Base-by-base conservation (phyloP, 2,797 vertebrate genomes). In the Sciurus carolinensis region DNA sequence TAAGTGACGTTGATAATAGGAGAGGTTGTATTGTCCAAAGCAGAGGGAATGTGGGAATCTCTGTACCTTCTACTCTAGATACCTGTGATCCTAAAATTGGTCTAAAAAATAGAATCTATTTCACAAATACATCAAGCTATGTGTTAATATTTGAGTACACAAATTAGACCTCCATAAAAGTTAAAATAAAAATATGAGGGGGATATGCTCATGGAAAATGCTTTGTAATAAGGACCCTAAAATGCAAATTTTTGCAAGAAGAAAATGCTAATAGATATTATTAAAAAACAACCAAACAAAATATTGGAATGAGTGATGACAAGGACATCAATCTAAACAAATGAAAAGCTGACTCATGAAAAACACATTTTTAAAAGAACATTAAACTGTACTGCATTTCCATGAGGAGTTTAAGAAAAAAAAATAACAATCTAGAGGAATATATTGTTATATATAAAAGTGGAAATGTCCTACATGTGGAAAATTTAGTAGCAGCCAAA, bases 361-460 rank as follows among this genome's bases (percentile, higher is more conserved):
- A 50, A 89, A 84, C 30, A 18, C 20, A 64, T 39, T 94, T 89
- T 85, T 83, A 15, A 90, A 97, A 69, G 39, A 91, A 71, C 15
- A 92, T 89, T 83, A 90, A 97, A 96, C 93, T 97, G 96, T 22
- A 86, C 18, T 95, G 24, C 69, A 92, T 95, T 90, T 93, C 64
- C 67, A 97, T 69, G 97, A 96, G 64, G 50, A 89, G 81, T 92
- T 94, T 87, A 76, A 95, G 91, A n/a, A 94, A 98, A 97, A 97
- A 93, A 98, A 97, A 93, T 67, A 75, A 91, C 52, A 90, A 95
- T 85, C 28, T 76, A 95, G 39, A 97, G 87, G 47, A 92, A 54
- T 84, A 90, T 2, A 94, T 28, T 92, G 93, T 75, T 76, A 97
- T 83, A 81, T 97, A 97, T 97, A 96, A 94, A 92, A 96, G 12